Conservation (phyloP, 2,797 vertebrate genomes). For the Sebastes cheni region DNA sequence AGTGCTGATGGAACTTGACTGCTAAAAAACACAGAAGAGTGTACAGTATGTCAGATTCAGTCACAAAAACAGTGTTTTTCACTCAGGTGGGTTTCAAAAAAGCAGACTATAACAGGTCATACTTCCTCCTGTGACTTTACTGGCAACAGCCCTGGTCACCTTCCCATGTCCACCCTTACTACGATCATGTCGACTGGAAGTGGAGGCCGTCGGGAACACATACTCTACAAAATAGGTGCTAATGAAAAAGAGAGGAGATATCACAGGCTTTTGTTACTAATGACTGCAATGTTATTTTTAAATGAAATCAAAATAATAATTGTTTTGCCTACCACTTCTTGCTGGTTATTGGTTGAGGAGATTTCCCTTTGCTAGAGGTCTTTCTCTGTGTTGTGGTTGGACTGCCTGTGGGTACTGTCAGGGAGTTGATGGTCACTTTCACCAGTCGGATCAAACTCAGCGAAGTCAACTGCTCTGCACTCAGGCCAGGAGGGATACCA, state of each 20-base stretch:
- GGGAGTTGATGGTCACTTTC: constrained; percentile 84
- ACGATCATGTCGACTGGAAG: constrained; percentile 70
- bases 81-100: background rate
- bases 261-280: background rate
- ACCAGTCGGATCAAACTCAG: constrained; percentile 83
- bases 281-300: background rate
- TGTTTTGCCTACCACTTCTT: constrained; percentile 84
- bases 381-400: constrained; percentile 68
- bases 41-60: background rate
- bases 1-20: constrained; percentile 89
- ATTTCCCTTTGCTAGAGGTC: constrained; percentile 76
- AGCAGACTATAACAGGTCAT: background rate
- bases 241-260: background rate
- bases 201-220: constrained; percentile 83
- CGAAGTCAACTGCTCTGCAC: constrained; percentile 78
- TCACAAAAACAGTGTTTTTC: constrained; percentile 2
- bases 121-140: constrained; percentile 88
- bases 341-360: constrained; percentile 75
- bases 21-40: constrained; percentile 75
- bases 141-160: constrained; percentile 86
- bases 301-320: background rate
- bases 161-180: constrained; percentile 76
- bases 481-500: constrained; percentile 58
- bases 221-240: constrained; percentile 96
- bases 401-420: constrained; percentile 77